A percentile compares a stretch with the other conserved stretches of the same genome.
These are phyloP conservation scores for Mus caroli DNA, from an alignment of 2,797 vertebrate genomes.

Conservation along the genomic window DNA sequence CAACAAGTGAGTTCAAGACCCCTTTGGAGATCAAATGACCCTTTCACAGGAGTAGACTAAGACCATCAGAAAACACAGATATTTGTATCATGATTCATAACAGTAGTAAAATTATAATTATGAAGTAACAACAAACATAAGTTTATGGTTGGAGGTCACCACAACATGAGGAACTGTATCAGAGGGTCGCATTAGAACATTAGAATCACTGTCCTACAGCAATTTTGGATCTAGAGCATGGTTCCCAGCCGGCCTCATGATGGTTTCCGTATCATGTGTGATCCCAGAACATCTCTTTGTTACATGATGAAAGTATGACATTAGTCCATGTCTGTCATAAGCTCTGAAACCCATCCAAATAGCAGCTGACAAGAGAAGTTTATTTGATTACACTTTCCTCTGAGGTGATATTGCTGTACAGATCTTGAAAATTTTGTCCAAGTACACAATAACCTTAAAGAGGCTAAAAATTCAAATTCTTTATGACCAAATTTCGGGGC, in stretches of 20 bases:
- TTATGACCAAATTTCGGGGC: neutral
- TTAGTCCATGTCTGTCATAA: neutral
- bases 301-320: neutral
- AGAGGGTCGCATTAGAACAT: neutral
- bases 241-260: neutral
- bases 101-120: neutral
- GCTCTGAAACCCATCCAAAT: neutral
- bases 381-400: neutral
- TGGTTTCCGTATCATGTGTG: neutral
- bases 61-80: neutral
- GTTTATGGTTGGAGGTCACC: neutral
- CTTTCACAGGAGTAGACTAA: neutral
- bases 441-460: neutral
- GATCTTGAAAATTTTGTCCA: slow-evolving; percentile 16
- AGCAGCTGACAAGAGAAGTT: neutral
- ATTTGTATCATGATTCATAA: neutral
- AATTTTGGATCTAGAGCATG: neutral
- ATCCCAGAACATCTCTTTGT: neutral
- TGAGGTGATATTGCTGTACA: neutral
- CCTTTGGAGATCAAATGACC: neutral
- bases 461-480: neutral
- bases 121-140: neutral
- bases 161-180: neutral
- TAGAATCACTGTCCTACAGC: neutral
- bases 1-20: neutral